These are phyloP conservation scores for Laothoe populi DNA, from an alignment of 2,888 invertebrate genomes.

Conservation along the genomic window DNA sequence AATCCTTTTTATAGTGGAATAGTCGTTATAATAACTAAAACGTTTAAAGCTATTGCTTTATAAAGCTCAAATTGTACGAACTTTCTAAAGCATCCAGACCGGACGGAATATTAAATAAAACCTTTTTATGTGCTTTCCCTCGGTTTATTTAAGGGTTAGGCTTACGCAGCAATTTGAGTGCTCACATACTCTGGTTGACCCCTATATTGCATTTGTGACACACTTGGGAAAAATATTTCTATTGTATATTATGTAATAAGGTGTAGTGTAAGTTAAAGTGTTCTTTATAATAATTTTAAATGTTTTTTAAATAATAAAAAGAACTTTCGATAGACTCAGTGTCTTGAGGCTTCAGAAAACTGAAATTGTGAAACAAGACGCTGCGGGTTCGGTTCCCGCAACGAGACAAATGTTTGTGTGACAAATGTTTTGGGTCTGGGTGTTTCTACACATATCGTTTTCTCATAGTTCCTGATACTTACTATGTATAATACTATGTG, in stretches of 20 bases:
- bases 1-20: neutral
- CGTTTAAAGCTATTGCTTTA: slow-evolving; percentile 3
- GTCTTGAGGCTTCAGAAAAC: too few relatives aligned
- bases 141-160: slow-evolving; percentile 49
- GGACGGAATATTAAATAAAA: slow-evolving; percentile 51
- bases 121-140: slow-evolving; percentile 48
- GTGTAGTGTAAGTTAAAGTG: neutral
- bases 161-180: slow-evolving; percentile 48
- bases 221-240: neutral
- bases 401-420: too few relatives aligned
- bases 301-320: too few relatives aligned
- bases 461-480: too few relatives aligned
- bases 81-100: neutral
- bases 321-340: too few relatives aligned
- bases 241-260: neutral
- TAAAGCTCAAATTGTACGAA: slow-evolving; percentile 6
- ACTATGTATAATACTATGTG: too few relatives aligned
- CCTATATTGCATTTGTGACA: slow-evolving; percentile 30
- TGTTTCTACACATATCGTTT: too few relatives aligned
- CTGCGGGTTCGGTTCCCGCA: too few relatives aligned
- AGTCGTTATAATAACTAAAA: slow-evolving; percentile 15
- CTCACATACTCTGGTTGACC: slow-evolving; percentile 37
- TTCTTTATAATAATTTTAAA: neutral
- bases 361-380: too few relatives aligned
- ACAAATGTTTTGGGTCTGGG: too few relatives aligned